These are phyloP conservation scores for Trachelus stipa DNA, from an alignment of 2,888 invertebrate genomes.

Conservation along the genomic window DNA sequence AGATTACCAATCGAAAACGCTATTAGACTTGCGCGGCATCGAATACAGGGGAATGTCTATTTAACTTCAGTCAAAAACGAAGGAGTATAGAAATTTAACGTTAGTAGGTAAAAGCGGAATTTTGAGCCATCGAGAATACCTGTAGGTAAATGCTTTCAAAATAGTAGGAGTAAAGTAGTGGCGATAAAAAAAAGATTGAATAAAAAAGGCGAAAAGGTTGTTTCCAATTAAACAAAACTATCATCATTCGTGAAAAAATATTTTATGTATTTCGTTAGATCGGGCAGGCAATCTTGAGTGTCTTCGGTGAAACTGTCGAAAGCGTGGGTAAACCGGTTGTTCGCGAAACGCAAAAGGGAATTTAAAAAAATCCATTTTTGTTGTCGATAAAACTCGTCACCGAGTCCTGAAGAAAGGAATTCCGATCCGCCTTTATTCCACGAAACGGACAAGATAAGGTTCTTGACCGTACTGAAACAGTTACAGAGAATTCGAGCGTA, in stretches of 20 bases:
- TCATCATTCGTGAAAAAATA: not conserved
- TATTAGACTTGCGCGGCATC: not conserved
- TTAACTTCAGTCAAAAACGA: not conserved
- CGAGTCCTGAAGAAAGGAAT: not conserved
- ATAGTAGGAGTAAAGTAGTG: not conserved
- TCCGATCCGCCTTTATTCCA: not conserved
- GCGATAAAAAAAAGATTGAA: not conserved
- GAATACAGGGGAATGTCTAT: not conserved
- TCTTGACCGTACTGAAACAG: not conserved
- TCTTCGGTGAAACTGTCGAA: not conserved
- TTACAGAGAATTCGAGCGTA: not conserved
- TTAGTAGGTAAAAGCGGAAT: not conserved
- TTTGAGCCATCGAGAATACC: not conserved
- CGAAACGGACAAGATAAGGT: not conserved
- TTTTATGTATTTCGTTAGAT: not conserved
- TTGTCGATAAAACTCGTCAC: not conserved
- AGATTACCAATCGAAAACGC: not conserved
- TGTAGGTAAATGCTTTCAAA: not conserved
- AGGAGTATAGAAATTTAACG: not conserved
- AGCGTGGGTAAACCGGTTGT: not conserved
- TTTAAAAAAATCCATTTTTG: not conserved
- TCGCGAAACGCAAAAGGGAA: not conserved
- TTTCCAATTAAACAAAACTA: not conserved
- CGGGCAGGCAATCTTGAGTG: not conserved
- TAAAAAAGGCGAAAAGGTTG: not conserved